Base-by-base conservation (phyloP, 2,113 vertebrate genomes). In the Balaeniceps rex region DNA sequence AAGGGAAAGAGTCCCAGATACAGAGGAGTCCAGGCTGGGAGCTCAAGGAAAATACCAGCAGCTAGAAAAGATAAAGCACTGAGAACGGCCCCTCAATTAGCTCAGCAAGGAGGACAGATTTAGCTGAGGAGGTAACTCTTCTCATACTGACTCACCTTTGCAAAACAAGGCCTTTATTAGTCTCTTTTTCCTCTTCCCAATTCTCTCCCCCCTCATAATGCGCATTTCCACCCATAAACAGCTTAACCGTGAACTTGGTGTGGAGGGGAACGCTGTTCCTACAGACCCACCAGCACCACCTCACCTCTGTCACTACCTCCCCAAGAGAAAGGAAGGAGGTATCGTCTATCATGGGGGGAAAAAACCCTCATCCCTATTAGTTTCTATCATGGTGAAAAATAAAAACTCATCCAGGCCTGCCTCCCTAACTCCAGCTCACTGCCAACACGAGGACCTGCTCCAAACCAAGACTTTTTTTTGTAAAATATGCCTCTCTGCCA, bases 331-430 rank as follows among this genome's bases (percentile, higher is more conserved):
- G 14, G 10, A 33, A 40, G 40, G 18, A 21, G 10, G 0, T 7
- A 66, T 3, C 5, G 40, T 58, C 66, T 15, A 17, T 6, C 24
- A 24, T 0, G 2, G 11, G 9, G n/a, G 33, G 54, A 10, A 6
- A 25, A 6, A 18, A 1, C 8, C 24, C 42, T 81, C 22, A 44
- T 21, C n/a, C 26, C 19, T 49, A 10, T 12, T 46, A 64, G 12
- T 34, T 51, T 36, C 58, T 40, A 1, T 16, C 9, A 25, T 0
- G 2, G 14, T 3, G 14, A 19, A 24, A 87, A 72, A 80, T 2
- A 25, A 54, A 80, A 80, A 9, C 28, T 38, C 40, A 51, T 75
- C 19, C 3, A 3, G 23, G 29, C 31, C 29, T 47, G 29, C 22
- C 25, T 26, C 18, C 12, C n/a, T 38, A 54, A 42, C 9, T 18